A percentile compares a stretch with the other conserved stretches of the same genome.
Evolutionary conservation across 2,797 vertebrate genomes (phyloP).

Genomic region (Coregonus ussuriensis): DNA sequence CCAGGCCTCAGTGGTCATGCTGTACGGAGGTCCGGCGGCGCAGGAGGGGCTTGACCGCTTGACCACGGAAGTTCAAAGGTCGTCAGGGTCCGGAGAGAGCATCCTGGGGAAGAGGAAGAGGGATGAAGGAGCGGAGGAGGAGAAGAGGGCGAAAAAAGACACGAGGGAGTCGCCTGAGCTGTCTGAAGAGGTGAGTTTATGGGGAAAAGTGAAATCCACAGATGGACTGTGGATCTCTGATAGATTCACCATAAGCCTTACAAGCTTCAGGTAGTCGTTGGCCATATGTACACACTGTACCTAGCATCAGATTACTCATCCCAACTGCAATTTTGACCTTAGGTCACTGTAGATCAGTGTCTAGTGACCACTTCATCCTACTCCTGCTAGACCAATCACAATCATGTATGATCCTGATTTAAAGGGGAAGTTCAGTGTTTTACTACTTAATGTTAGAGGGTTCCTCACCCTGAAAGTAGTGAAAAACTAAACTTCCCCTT

Average conservation of each 20-base stretch:
- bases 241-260: no score
- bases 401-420: not conserved
- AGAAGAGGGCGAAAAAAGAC: slow-evolving; percentile 37
- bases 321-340: no score
- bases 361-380: no score
- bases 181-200: slow-evolving; percentile 40
- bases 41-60: slow-evolving; percentile 9
- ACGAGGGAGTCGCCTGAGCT: slow-evolving; percentile 20
- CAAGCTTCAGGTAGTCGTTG: no score
- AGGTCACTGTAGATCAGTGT: no score
- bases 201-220: not conserved
- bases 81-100: slow-evolving; percentile 29
- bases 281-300: no score
- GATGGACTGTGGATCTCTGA: not conserved
- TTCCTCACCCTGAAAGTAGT: not conserved
- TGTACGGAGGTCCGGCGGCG: slow-evolving; percentile 66
- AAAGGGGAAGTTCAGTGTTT: not conserved
- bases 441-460: not conserved
- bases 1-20: slow-evolving; percentile 84
- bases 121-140: slow-evolving; percentile 27
- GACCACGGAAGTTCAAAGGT: slow-evolving; percentile 33
- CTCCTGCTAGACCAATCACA: not conserved
- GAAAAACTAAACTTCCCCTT: not conserved
- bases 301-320: no score
- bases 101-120: slow-evolving; percentile 30